A percentile compares a stretch with the other conserved stretches of the same genome.
These are phyloP conservation scores for Caenorhabditis sinica DNA, from an alignment of 2,888 invertebrate species.

Conservation along the genomic window DNA sequence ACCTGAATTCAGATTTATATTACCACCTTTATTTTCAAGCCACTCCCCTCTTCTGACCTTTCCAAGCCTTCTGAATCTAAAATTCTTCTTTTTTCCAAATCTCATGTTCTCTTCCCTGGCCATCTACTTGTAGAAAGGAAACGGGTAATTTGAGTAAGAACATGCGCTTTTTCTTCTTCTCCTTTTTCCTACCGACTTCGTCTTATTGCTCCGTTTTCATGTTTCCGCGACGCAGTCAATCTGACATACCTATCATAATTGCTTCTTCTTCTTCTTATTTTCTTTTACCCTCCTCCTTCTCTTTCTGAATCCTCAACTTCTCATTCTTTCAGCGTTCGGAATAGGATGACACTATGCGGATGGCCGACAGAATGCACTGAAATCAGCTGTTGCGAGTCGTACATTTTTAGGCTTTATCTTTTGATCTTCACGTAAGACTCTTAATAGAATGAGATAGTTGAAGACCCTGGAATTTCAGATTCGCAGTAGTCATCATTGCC, in stretches of 20 bases:
- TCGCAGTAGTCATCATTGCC: slow-evolving; percentile 66
- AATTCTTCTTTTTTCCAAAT: neutral
- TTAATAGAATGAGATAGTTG: neutral
- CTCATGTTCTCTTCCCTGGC: neutral
- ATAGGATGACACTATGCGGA: slow-evolving; percentile 71
- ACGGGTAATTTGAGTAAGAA: slow-evolving; percentile 63
- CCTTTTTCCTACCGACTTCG: neutral
- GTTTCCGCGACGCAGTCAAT: slow-evolving; percentile 48
- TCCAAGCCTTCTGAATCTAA: neutral
- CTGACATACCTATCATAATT: slow-evolving; percentile 57
- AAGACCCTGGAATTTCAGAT: slow-evolving; percentile 44
- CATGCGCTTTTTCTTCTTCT: slow-evolving; percentile 26
- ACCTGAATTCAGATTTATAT: too few relatives aligned
- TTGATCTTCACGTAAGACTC: slow-evolving; percentile 70
- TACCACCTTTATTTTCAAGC: too few relatives aligned
- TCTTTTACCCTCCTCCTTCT: neutral
- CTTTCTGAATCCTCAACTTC: neutral
- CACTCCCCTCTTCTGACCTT: neutral
- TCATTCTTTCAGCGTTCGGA: neutral
- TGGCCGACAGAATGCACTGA: slow-evolving; percentile 71
- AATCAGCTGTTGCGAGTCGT: slow-evolving; percentile 72
- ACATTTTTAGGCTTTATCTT: slow-evolving; percentile 71
- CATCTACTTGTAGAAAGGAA: slow-evolving; percentile 32
- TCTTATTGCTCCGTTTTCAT: slow-evolving; percentile 16
- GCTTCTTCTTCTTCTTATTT: slow-evolving; percentile 17